phyloP scores from a whole-genome alignment of 2,113 vertebrate genomes.

The Pelmatolapia mariae region DNA sequence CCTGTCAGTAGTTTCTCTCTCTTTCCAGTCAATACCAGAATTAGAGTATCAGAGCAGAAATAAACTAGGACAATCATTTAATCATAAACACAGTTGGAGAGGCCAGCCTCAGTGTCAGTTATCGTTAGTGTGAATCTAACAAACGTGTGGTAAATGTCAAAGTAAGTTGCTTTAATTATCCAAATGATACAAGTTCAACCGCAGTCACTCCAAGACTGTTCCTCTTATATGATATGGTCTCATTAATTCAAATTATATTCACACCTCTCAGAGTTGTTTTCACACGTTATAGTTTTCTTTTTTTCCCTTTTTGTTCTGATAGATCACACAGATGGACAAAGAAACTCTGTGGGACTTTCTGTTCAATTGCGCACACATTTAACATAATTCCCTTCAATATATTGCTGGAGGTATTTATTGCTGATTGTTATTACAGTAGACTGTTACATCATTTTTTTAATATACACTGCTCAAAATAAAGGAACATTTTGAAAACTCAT shows the following conservation, averaged over 20 bases:
- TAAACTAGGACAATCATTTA: background rate
- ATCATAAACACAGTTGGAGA: slow-evolving; percentile 23
- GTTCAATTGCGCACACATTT: background rate
- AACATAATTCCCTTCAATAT: background rate
- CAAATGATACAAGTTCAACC: slow-evolving; percentile 36
- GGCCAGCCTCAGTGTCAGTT: slow-evolving; percentile 19
- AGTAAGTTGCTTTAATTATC: slow-evolving; percentile 62
- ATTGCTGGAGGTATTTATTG: slow-evolving; percentile 1
- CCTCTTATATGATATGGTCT: slow-evolving; percentile 47
- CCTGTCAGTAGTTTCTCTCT: background rate
- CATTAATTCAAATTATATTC: slow-evolving; percentile 72
- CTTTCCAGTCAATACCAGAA: background rate
- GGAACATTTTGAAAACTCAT: background rate
- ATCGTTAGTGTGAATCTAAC: slow-evolving; percentile 15
- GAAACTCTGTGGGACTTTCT: background rate
- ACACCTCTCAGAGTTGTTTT: slow-evolving; percentile 62
- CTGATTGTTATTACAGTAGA: slow-evolving; percentile 12
- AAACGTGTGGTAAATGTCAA: slow-evolving; percentile 58
- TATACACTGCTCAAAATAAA: background rate
- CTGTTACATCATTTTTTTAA: background rate
- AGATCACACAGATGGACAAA: slow-evolving; percentile 21
- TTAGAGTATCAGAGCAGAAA: slow-evolving; percentile 8
- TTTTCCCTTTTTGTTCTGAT: background rate
- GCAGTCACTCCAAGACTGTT: slow-evolving; percentile 32
- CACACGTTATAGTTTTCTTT: slow-evolving; percentile 23